Evolutionary conservation across 2,888 invertebrate species (phyloP), one percentile per base, ranked within the genome.

Genomic region (Pristionchus arcanus): DNA sequence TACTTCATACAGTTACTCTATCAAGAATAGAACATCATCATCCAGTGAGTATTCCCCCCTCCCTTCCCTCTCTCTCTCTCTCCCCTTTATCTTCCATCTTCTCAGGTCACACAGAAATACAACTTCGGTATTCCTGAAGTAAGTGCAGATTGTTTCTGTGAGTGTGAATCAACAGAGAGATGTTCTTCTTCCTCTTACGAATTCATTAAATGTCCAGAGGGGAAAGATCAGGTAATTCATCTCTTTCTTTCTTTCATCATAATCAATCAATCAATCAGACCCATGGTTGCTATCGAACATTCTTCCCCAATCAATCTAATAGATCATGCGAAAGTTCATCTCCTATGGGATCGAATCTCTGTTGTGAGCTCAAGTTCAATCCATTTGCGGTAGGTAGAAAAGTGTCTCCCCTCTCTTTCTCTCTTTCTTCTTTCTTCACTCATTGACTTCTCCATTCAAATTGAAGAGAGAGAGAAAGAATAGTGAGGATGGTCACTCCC

Each of bases 91-190:
- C 21, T 25, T 74, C 16, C 34, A 31, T 34, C 37, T 2, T 90
- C 91, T 84, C 90, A 93, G 93, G 92, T 95, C 83, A 93, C 93
- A 28, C 94, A 95, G 90, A 91, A 92, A 77, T 94, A 94, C 91
- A 92, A 91, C n/a, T 94, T 94, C 91, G 95, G 94, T 37, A 93
- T 94, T 83, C 94, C 94, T 4, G 94, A 95, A 90, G 93, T 95
- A 31, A 91, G 91, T 71, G 93, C 94, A 31, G 92, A 92, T 37
- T 94, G 94, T 90, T 94, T 94, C 85, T 94, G 94, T 90, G 94
- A 94, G 89, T 94, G 94, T 87, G 92, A 93, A 83, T 90, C 93
- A 19, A 91, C 91, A 1, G 90, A 85, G 11, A 88, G 90, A 42
- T 93, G 93, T 77, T 91, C 91, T 49, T 90, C 92, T 37, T 88